These are phyloP conservation scores for Sylvietta virens DNA, from an alignment of 2,113 vertebrate genomes.

Conservation along the genomic window DNA sequence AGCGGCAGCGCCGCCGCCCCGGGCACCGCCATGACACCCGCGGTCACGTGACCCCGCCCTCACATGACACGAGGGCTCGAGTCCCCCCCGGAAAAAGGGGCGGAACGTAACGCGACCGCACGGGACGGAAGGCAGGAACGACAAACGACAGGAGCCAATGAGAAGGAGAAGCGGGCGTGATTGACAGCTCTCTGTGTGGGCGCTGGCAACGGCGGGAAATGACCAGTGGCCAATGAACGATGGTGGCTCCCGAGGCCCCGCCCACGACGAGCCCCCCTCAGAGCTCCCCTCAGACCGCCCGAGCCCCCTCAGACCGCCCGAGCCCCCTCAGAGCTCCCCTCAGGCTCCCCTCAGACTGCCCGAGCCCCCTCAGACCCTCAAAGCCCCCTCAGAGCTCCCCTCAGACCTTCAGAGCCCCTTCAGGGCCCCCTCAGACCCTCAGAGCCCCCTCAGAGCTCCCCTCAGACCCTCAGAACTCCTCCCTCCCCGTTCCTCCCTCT, in stretches of 20 bases:
- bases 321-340: too few relatives aligned
- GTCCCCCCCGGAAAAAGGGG: background rate
- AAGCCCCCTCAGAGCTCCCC: too few relatives aligned
- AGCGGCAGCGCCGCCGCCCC: background rate
- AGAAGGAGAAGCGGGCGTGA: rapidly evolving
- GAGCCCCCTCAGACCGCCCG: too few relatives aligned
- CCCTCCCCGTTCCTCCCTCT: background rate
- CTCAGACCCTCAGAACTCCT: too few relatives aligned
- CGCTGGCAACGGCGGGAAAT: too few relatives aligned
- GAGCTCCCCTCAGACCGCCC: too few relatives aligned
- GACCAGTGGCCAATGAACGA: background rate
- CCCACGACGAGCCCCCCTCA: background rate
- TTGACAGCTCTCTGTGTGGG: background rate
- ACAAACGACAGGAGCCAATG: rapidly evolving
- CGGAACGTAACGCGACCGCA: background rate
- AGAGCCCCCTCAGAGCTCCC: too few relatives aligned
- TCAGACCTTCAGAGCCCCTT: too few relatives aligned
- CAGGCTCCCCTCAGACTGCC: too few relatives aligned
- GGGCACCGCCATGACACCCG: background rate
- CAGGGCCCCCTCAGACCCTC: too few relatives aligned
- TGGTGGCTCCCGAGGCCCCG: background rate
- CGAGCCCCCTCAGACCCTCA: too few relatives aligned
- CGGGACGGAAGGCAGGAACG: rapidly evolving
- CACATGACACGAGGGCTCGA: background rate
- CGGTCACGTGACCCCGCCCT: background rate